Evolutionary conservation across 2,888 invertebrate genomes (phyloP), one percentile per base, ranked within the genome.

Genomic region (Catocala sponsa): DNA sequence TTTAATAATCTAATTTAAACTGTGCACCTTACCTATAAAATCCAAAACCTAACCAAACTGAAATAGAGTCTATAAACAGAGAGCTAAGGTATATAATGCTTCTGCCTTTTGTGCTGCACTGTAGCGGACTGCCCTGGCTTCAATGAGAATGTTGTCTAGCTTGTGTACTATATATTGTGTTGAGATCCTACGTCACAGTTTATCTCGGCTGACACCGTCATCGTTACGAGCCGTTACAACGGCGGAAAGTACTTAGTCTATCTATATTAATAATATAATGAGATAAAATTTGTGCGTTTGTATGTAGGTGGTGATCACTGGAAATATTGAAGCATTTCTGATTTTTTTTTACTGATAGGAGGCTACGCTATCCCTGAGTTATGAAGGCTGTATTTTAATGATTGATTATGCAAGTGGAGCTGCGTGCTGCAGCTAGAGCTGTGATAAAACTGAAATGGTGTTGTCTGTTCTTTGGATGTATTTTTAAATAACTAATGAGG

Each of bases 21-120:
- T 77, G 71, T 77, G 66, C 72, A 74, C 69, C 75, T 75, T 77
- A 75, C 78, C 75, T 62, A 74, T 63, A 15, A 4, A 38, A 48
- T 76, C 64, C 64, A 54, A 63, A 50, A 55, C 32, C 9, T 54
- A 74, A 32, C 35, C 50, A 33, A 60, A 62, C 13, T 33, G 32
- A 55, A 46, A 46, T 11, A 6, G 43, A 51, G 53, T 55, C 55
- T 25, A 33, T 48, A 47, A 50, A 12, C 33, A 47, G 0, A 25
- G 49, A 25, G 44, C 11, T 12, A 43, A 55, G 35, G 43, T 63
- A 35, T 44, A 1, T 55, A 43, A 25, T 35, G 35, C 25, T 47
- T 51, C 42, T 33, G 48, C 48, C 6, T 44, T 51, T 10, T 44
- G 41, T 50, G 54, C n/a, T 56, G 59, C 60, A 49, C 43, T 10